A percentile compares a stretch with the other conserved stretches of the same genome.
These are phyloP conservation scores for Chymomyza caudatula DNA, from an alignment of 2,888 invertebrate species.

Conservation along the genomic window DNA sequence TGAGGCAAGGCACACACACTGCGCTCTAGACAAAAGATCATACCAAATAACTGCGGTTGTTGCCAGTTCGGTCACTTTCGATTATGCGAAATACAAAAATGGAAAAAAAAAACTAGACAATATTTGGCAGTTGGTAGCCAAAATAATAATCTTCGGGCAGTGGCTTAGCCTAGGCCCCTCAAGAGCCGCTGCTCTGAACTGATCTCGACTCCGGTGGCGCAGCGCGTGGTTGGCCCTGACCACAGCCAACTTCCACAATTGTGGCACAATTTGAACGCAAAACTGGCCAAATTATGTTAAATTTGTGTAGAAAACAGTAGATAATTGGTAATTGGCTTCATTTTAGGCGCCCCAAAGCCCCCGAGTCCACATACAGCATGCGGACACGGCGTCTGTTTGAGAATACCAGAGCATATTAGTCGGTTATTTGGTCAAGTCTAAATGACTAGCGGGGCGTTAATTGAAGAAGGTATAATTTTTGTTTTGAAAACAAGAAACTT, in stretches of 20 bases:
- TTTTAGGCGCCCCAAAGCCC: conserved; percentile 35
- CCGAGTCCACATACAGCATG: too few species aligned
- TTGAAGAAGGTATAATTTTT: conserved; percentile 65
- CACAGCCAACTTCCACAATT: conserved; percentile 72
- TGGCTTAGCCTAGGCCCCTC: neutral
- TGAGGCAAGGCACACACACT: conserved; percentile 24
- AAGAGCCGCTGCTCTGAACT: neutral
- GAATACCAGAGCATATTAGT: conserved; percentile 28
- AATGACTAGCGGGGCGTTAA: conserved; percentile 53
- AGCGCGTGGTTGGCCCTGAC: conserved; percentile 58
- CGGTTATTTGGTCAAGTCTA: conserved; percentile 28
- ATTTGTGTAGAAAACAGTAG: conserved; percentile 74
- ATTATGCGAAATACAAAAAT: conserved; percentile 61
- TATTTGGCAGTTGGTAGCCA: conserved; percentile 61
- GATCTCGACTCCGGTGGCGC: neutral
- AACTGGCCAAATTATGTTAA: conserved; percentile 73
- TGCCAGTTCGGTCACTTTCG: conserved; percentile 63
- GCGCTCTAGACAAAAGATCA: conserved; percentile 52
- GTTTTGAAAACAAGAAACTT: conserved; percentile 14
- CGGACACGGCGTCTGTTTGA: neutral
- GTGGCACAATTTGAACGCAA: conserved; percentile 71
- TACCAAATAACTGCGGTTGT: conserved; percentile 52
- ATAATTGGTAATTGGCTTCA: conserved; percentile 74
- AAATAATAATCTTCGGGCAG: conserved; percentile 62
- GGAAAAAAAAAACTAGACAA: conserved; percentile 14